Evolutionary conservation across 2,113 vertebrate species (phyloP), one percentile per base, ranked within the genome.

Genomic region (Scomber scombrus): DNA sequence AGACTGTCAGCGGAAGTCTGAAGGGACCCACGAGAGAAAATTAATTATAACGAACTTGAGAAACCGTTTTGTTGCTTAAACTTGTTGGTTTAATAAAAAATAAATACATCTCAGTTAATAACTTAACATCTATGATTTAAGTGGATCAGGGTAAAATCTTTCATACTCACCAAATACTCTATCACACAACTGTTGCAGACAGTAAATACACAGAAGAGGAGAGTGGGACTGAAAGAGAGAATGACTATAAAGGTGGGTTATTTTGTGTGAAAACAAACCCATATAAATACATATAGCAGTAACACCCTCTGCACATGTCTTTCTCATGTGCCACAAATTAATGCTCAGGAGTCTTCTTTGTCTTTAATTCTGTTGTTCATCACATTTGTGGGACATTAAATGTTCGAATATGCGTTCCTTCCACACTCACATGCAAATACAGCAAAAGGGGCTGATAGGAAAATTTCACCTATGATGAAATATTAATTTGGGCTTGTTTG

Each of bases 381-480:
- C 78, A 77, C 75, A 69, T 86, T 63, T 82, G 79, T 74, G 86
- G 64, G 75, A 82, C 75, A 23, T 61, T 72, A 55, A 21, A 76
- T 23, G 16, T 63, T 40, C 52, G 57, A 8, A 55, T 74, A 26
- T 49, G 11, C 46, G 31, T 51, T 63, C 43, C 71, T 67, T 46
- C 52, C 11, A 34, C 55, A 47, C 34, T 45, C 66, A 49, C 73
- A 56, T 75, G 50, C 62, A 69, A 51, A 65, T 72, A 70, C 61
- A 57, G 71, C 69, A 78, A 62, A 84, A 72, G 68, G 57, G 49
- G 12, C 43, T 69, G 71, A 84, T 75, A 64, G 71, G 65, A 85
- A 77, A 77, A 85, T 85, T 80, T 87, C 56, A 87, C 64, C 54
- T 11, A 52, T 74, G 58, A 67, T 82, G 13, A 90, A 87, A 83